phyloP scores from a whole-genome alignment of 2,797 vertebrate genomes.

The Acanthurus leucopareius region DNA sequence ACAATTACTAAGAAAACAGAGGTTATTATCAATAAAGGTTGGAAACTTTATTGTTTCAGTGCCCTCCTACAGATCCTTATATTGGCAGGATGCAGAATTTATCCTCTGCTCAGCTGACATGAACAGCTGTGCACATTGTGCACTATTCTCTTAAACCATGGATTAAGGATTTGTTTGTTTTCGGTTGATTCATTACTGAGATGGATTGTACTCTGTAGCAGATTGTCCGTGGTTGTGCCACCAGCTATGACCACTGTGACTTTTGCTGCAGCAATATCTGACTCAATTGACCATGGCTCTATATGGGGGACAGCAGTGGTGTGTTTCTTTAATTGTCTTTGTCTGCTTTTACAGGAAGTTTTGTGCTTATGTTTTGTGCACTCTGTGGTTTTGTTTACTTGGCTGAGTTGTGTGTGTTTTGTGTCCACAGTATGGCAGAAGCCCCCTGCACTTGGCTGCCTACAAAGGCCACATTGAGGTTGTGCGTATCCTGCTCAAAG shows the following conservation, averaged over 20 bases:
- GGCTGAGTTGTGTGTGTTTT: slow-evolving; percentile 58
- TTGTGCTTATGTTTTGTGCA: not conserved
- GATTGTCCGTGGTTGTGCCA: slow-evolving; percentile 37
- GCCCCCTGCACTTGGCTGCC: slow-evolving; percentile 94
- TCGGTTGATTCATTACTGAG: slow-evolving; percentile 46
- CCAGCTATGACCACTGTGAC: slow-evolving; percentile 11
- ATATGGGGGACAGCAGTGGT: not conserved
- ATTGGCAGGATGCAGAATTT: slow-evolving; percentile 25
- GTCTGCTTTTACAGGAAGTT: not conserved
- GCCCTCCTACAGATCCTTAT: slow-evolving; percentile 3
- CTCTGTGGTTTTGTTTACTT: not conserved
- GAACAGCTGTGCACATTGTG: slow-evolving; percentile 54
- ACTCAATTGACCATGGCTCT: not conserved
- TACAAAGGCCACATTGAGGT: slow-evolving; percentile 94
- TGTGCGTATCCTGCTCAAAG: slow-evolving; percentile 94
- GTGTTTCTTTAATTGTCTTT: not conserved
- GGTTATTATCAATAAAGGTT: no score
- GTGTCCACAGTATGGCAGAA: slow-evolving; percentile 92
- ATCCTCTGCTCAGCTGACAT: slow-evolving; percentile 30
- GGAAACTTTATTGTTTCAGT: not conserved
- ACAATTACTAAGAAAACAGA: no score
- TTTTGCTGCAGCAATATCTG: not conserved
- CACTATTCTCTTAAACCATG: slow-evolving; percentile 29
- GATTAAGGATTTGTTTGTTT: slow-evolving; percentile 73
- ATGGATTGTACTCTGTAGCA: slow-evolving; percentile 32